phyloP scores from a whole-genome alignment of 2,113 vertebrate genomes.

The Stigmatopora argus region DNA sequence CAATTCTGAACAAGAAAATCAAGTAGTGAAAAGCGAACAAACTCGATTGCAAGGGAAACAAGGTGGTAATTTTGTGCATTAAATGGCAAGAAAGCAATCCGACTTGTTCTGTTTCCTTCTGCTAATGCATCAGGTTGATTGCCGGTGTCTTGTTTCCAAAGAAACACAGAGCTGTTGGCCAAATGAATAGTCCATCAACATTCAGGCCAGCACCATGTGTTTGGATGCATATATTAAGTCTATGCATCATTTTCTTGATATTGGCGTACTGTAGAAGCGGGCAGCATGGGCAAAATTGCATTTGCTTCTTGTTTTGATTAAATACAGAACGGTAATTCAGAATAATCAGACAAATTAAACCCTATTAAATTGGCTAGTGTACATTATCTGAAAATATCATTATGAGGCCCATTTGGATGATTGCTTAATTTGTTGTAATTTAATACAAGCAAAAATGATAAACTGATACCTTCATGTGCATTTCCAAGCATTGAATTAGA shows the following conservation, averaged over 20 bases:
- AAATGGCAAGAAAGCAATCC: constrained; percentile 53
- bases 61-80: constrained; percentile 48
- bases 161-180: constrained; percentile 42
- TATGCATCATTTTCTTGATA: constrained; percentile 35
- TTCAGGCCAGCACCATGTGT: constrained; percentile 19
- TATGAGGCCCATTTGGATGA: constrained; percentile 8
- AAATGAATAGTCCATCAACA: constrained; percentile 50
- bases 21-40: constrained; percentile 37
- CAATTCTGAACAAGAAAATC: constrained; percentile 37
- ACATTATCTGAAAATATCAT: neutral
- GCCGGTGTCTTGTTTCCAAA: constrained; percentile 45
- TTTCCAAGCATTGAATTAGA: neutral
- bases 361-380: constrained; percentile 11
- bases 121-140: constrained; percentile 47
- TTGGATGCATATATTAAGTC: constrained; percentile 33
- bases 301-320: constrained; percentile 19
- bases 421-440: constrained; percentile 5
- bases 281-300: constrained; percentile 27
- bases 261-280: constrained; percentile 24
- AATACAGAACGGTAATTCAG: constrained; percentile 24
- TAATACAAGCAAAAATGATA: constrained; percentile 1
- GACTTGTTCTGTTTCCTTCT: constrained; percentile 46
- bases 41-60: constrained; percentile 37
- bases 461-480: neutral
- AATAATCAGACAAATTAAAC: constrained; percentile 33